Evolutionary conservation across 2,888 invertebrate species (phyloP).

Genomic region (Chloroclystis v-ata): DNA sequence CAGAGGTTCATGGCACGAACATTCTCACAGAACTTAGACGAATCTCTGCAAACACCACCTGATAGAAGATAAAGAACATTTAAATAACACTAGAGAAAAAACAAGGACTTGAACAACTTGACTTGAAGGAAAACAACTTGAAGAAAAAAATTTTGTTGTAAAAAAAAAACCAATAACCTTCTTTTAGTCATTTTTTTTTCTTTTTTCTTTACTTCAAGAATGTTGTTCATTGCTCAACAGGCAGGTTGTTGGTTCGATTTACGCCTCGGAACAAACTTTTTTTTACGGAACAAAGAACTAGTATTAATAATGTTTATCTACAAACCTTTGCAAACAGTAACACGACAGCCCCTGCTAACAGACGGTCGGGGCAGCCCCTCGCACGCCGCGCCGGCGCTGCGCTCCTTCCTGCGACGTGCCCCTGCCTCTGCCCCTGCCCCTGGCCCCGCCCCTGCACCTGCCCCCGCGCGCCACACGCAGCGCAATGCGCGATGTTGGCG

Average conservation of each 20-base stretch:
- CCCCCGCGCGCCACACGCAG: slow-evolving; percentile 91
- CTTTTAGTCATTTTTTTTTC: too few relatives aligned
- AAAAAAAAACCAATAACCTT: too few relatives aligned
- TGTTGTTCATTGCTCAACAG: too few relatives aligned
- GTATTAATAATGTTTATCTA: neutral
- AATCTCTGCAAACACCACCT: slow-evolving; percentile 86
- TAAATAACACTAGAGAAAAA: too few relatives aligned
- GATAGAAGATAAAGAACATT: slow-evolving; percentile 22
- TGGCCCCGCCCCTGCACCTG: neutral
- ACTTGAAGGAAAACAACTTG: too few relatives aligned
- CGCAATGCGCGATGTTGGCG: slow-evolving; percentile 92
- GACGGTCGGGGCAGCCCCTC: slow-evolving; percentile 85
- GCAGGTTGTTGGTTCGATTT: too few relatives aligned
- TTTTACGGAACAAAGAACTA: too few relatives aligned
- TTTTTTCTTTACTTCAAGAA: too few relatives aligned
- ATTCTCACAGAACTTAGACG: slow-evolving; percentile 90
- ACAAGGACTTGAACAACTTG: too few relatives aligned
- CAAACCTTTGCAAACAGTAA: slow-evolving; percentile 79
- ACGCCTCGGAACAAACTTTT: too few relatives aligned
- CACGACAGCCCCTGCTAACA: slow-evolving; percentile 87
- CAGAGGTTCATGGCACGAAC: slow-evolving; percentile 94
- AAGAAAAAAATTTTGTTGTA: too few relatives aligned
- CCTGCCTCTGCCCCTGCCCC: too few relatives aligned
- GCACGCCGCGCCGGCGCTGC: slow-evolving; percentile 92
- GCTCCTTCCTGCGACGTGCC: slow-evolving; percentile 75